Base-by-base conservation (phyloP, 2,113 vertebrate genomes). In the Dolichallabes microphthalmus region DNA sequence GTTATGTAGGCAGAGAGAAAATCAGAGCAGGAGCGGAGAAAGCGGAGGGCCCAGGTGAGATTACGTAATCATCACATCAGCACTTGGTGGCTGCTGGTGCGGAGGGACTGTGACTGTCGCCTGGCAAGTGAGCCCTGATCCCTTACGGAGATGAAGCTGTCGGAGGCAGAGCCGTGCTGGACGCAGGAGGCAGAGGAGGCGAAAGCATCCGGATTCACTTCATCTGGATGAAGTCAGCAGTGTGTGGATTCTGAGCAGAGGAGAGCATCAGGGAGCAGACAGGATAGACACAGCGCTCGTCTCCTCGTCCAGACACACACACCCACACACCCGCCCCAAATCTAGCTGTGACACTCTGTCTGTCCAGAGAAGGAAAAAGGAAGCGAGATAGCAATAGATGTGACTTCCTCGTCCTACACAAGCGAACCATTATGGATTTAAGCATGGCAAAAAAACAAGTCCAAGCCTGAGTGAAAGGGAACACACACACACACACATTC, bases 51-150 rank as follows among this genome's bases (percentile, higher is more conserved):
- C 15, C 74, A 78, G 69, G 87, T 87, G 85, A 84, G 55, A 82
- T 90, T 76, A 88, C 69, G 30, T 81, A 82, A 85, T 78, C 86
- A 57, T 20, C 85, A 27, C 85, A 53, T 75, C 75, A 75, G 50
- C 1, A 45, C 64, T 57, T 45, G 32, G 61, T 81, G 76, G 60
- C 50, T 58, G 45, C 58, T 52, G 35, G 69, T 61, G 35, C n/a
- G 50, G 32, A 61, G 68, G 79, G 86, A 84, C 78, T 84, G 84
- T 58, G 27, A 68, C 30, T 12, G 27, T 15, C 20, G 27, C 32
- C 50, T 66, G 27, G 20, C 71, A 39, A 73, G 79, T 55, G 9
- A 19, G 58, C 68, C 61, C 15, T 35, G 45, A 81, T 78, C 64
- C 17, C 57, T 1, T 39, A 69, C 30, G 85, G 60, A n/a, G 9